Conservation (phyloP, 2,113 vertebrate species). For the Hippoglossus stenolepis region DNA sequence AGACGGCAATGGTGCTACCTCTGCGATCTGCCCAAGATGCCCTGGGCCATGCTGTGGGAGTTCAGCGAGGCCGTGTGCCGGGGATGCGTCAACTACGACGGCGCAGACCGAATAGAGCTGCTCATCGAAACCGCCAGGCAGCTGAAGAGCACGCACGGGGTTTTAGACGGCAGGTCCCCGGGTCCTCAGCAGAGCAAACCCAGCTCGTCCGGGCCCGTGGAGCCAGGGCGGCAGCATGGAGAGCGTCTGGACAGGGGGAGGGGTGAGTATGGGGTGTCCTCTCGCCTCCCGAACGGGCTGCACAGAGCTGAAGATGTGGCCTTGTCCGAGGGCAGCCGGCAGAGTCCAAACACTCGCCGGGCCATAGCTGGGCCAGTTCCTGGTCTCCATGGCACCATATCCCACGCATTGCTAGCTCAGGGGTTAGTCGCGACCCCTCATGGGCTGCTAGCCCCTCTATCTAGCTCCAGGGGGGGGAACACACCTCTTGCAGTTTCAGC, state of each 20-base stretch:
- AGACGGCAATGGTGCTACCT: conserved; percentile 94
- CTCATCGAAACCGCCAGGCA: conserved; percentile 90
- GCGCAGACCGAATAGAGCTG: conserved; percentile 89
- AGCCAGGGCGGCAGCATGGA: conserved; percentile 77
- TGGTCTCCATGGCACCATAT: conserved; percentile 68
- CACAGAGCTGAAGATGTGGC: conserved; percentile 82
- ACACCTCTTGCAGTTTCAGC: conserved; percentile 76
- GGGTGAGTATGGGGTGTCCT: conserved; percentile 84
- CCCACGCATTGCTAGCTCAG: conserved; percentile 85
- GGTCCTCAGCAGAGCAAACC: conserved; percentile 86
- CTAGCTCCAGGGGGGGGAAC: conserved; percentile 74
- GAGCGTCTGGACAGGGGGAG: conserved; percentile 82
- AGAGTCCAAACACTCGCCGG: conserved; percentile 87
- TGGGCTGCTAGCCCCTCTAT: conserved; percentile 74
- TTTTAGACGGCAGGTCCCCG: conserved; percentile 89
- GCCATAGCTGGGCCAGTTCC: conserved; percentile 85
- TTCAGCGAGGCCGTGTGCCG: conserved; percentile 93
- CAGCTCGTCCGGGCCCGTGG: conserved; percentile 73
- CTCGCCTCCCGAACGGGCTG: conserved; percentile 88
- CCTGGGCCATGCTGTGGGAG: conserved; percentile 95
- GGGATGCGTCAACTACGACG: conserved; percentile 93
- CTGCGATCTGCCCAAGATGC: conserved; percentile 93
- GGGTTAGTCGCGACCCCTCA: conserved; percentile 83
- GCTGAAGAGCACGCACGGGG: conserved; percentile 89
- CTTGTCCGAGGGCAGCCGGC: conserved; percentile 84